A percentile compares a stretch with the other conserved stretches of the same genome.
Conservation (phyloP, 1,140 invertebrate genomes). For the Dufourea novaeangliae region DNA sequence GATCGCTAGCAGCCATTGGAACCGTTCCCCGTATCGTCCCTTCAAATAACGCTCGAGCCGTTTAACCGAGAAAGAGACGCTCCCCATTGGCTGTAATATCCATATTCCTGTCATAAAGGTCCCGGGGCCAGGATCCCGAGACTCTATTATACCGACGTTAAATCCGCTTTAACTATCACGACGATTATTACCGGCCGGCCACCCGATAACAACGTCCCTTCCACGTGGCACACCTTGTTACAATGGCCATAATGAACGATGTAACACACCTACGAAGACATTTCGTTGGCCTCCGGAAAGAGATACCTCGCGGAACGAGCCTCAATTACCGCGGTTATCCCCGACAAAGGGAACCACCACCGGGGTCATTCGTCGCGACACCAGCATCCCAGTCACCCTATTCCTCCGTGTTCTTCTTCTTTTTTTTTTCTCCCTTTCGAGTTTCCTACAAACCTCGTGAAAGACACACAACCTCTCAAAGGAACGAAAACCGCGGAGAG, state of each 20-base stretch:
- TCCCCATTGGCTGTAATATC: slow-evolving; percentile 23
- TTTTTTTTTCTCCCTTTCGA: neutral
- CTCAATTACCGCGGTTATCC: slow-evolving; percentile 37
- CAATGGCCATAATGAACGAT: slow-evolving; percentile 1
- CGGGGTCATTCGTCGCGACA: slow-evolving; percentile 17
- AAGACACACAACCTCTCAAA: slow-evolving; percentile 41
- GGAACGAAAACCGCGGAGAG: slow-evolving; percentile 39
- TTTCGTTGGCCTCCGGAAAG: neutral
- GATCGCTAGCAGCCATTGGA: too few relatives aligned
- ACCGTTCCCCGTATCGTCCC: neutral
- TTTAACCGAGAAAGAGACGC: slow-evolving; percentile 19
- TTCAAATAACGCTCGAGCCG: slow-evolving; percentile 11
- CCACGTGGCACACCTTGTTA: neutral
- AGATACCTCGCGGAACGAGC: neutral
- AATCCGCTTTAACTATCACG: slow-evolving; percentile 32
- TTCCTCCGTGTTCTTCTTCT: neutral
- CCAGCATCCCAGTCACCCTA: slow-evolving; percentile 3
- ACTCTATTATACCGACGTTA: slow-evolving; percentile 30
- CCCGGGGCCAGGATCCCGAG: neutral
- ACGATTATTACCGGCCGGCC: slow-evolving; percentile 25
- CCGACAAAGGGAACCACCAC: slow-evolving; percentile 20
- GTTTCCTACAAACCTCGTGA: slow-evolving; percentile 5
- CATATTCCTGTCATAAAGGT: slow-evolving; percentile 40
- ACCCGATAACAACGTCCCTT: slow-evolving; percentile 27
- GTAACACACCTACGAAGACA: slow-evolving; percentile 15